phyloP scores from a whole-genome alignment of 1,140 invertebrate genomes.

The Diuraphis noxia region DNA sequence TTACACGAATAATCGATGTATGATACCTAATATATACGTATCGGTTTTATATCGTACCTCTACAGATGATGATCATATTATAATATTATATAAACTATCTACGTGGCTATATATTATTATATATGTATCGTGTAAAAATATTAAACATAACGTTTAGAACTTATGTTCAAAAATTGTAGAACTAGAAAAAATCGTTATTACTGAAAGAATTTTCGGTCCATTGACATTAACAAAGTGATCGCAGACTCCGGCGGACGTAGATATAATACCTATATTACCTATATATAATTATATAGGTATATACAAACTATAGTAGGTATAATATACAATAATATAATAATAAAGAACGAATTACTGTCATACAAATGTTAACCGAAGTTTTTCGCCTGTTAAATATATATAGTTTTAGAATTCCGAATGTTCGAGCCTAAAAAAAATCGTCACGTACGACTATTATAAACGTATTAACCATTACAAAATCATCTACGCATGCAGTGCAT shows the following conservation, averaged over 20 bases:
- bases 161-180: neutral
- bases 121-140: neutral
- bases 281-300: neutral
- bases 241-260: neutral
- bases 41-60: neutral
- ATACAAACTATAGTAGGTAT: neutral
- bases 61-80: neutral
- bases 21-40: no score
- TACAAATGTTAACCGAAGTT: slow-evolving; percentile 14
- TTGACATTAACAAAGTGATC: slow-evolving; percentile 11
- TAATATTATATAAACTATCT: neutral
- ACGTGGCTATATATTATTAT: neutral
- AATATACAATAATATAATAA: neutral
- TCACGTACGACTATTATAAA: slow-evolving; percentile 37
- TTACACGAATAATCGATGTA: no score
- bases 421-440: slow-evolving; percentile 10
- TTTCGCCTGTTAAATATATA: slow-evolving; percentile 5
- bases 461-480: slow-evolving; percentile 34
- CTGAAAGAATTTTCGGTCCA: neutral
- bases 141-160: no score
- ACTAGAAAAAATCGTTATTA: neutral
- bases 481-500: neutral
- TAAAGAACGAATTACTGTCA: slow-evolving; percentile 17
- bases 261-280: neutral
- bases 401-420: slow-evolving; percentile 5